Conservation (phyloP, 2,797 vertebrate genomes). For the Chromobotia macracanthus region DNA sequence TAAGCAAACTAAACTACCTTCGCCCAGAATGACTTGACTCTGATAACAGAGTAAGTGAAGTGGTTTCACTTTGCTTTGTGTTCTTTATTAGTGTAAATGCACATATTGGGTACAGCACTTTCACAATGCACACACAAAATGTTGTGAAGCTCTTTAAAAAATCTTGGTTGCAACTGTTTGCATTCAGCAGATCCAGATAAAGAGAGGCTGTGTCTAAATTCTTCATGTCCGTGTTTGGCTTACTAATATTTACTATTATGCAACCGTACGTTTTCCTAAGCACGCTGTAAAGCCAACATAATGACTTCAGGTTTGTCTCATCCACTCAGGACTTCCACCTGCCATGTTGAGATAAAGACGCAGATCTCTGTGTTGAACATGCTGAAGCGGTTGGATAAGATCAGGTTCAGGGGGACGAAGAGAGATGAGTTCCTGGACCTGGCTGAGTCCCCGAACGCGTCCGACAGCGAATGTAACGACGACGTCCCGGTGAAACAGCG, state of each 20-base stretch:
- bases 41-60: not conserved
- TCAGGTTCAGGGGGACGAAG: conserved; percentile 93
- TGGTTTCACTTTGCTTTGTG: conserved; percentile 15
- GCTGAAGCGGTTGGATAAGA: conserved; percentile 93
- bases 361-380: conserved; percentile 83
- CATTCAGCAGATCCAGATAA: not conserved
- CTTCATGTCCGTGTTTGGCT: not conserved
- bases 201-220: not conserved
- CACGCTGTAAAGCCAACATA: not conserved
- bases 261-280: not conserved
- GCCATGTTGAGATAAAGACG: conserved; percentile 87
- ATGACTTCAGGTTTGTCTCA: not conserved
- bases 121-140: not conserved
- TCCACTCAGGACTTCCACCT: conserved; percentile 72
- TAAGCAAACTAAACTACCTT: not conserved
- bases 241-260: not conserved
- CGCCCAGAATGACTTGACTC: conserved; percentile 21
- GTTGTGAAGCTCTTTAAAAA: not conserved
- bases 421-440: conserved; percentile 92
- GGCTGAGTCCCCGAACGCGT: conserved; percentile 91
- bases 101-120: not conserved
- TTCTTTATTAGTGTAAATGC: conserved; percentile 27
- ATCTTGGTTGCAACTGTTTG: not conserved
- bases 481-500: conserved; percentile 81
- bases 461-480: conserved; percentile 91